Base-by-base conservation (phyloP, 2,113 vertebrate genomes). In the Urocynchramus pylzowi region DNA sequence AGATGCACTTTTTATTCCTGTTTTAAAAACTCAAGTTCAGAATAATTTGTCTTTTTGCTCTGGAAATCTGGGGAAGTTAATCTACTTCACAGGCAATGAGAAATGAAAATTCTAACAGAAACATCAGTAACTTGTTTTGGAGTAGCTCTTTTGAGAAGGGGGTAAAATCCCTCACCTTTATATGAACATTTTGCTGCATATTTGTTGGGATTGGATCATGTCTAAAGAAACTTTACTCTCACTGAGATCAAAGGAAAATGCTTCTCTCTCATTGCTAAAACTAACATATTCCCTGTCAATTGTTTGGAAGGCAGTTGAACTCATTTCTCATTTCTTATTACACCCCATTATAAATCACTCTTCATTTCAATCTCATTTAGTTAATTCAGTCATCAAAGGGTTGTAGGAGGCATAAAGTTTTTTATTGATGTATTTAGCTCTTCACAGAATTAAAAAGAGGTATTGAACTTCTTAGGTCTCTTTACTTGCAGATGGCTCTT, bases 361-460 rank as follows among this genome's bases (percentile, higher is more conserved):
- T 26, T 94, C 71, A 56, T 95, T 95, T 94, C 84, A 84, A 68
- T 87, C 74, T 93, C 44, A 44, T 95, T 93, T 86, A 68, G 68
- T 85, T 87, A 96, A 95, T 93, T 93, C 91, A 70, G 76, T 92
- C 91, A 89, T 95, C 89, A 95, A 95, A 96, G 83, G 60, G 71
- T 84, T 71, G 75, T 76, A 69, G 87, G 76, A 92, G 39, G 39
- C 76, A 88, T 65, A 42, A 88, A 92, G 52, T 92, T 63, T 94
- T 90, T 95, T 90, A 92, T 31, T 84, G 89, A 90, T 92, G 76
- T 35, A 28, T 81, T 93, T 81, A 90, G 52, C 33, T 92, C 60
- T 84, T 84, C 42, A 54, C 39, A 71, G 89, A 87, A 74, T 86
- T 84, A 94, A 61, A 61, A 65, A 50, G 35, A 85, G 81, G 42